phyloP scores from a whole-genome alignment of 2,888 invertebrate species.

The Callimorpha dominula region DNA sequence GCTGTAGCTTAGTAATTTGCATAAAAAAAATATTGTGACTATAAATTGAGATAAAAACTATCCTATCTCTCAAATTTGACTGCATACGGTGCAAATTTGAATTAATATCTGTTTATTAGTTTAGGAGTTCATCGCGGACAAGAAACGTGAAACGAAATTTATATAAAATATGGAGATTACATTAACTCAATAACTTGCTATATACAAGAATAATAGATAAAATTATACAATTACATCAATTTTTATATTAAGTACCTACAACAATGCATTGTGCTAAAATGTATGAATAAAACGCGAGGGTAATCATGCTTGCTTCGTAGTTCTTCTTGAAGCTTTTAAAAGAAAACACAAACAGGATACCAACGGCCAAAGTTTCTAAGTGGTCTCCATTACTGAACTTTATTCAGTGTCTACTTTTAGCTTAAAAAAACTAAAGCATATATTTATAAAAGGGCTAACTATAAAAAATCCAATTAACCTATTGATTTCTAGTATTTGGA shows the following conservation, averaged over 20 bases:
- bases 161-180: background rate
- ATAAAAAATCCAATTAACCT: constrained; percentile 13
- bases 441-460: background rate
- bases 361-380: no score
- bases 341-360: background rate
- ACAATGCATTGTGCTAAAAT: constrained; percentile 8
- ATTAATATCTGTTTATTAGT: no score
- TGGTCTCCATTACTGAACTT: no score
- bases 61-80: no score
- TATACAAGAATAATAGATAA: background rate
- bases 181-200: background rate
- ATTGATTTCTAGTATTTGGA: constrained; percentile 26
- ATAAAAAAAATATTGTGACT: no score
- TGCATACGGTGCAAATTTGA: no score
- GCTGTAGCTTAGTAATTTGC: no score
- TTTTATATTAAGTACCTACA: constrained; percentile 23
- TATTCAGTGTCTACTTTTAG: no score
- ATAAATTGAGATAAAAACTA: no score
- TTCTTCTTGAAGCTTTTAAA: constrained; percentile 2
- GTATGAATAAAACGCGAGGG: constrained; percentile 10
- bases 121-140: no score
- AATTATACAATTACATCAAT: constrained; percentile 16
- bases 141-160: no score
- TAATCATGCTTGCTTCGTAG: background rate
- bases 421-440: no score